These are phyloP conservation scores for Conops quadrifasciatus DNA, from an alignment of 2,888 invertebrate genomes.

Conservation along the genomic window DNA sequence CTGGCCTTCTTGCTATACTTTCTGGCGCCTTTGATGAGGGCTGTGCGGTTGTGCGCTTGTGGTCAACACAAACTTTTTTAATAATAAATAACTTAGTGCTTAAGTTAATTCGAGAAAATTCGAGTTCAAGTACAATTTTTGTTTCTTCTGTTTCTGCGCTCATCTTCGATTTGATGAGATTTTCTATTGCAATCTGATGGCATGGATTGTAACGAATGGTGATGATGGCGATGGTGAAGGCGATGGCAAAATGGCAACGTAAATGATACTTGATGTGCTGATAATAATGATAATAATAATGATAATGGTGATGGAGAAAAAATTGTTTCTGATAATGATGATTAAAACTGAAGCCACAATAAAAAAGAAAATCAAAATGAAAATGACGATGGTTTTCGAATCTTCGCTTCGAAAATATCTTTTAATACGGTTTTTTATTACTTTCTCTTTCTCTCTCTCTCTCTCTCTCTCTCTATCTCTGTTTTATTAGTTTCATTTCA, in stretches of 20 bases:
- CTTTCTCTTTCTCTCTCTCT: too few species aligned
- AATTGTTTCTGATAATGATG: background rate
- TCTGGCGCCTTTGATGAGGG: too few species aligned
- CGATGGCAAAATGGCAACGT: background rate
- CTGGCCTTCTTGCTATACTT: too few species aligned
- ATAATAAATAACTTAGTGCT: constrained; percentile 58
- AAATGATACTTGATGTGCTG: background rate
- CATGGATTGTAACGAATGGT: background rate
- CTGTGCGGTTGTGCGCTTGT: background rate
- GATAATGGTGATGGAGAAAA: background rate
- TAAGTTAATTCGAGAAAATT: constrained; percentile 52
- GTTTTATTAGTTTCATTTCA: too few species aligned
- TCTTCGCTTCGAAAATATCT: too few species aligned
- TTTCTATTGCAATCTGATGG: constrained; percentile 2
- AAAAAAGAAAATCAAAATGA: background rate
- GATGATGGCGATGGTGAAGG: background rate
- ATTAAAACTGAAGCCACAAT: background rate
- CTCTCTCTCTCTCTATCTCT: too few species aligned
- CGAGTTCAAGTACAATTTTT: background rate
- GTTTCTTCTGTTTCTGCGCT: background rate
- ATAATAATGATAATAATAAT: background rate
- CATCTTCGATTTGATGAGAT: constrained; percentile 20
- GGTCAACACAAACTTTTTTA: constrained; percentile 53
- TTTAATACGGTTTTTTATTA: too few species aligned
- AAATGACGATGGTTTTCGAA: too few species aligned